These are phyloP conservation scores for Eilema caniola DNA, from an alignment of 2,888 invertebrate genomes.

Conservation along the genomic window DNA sequence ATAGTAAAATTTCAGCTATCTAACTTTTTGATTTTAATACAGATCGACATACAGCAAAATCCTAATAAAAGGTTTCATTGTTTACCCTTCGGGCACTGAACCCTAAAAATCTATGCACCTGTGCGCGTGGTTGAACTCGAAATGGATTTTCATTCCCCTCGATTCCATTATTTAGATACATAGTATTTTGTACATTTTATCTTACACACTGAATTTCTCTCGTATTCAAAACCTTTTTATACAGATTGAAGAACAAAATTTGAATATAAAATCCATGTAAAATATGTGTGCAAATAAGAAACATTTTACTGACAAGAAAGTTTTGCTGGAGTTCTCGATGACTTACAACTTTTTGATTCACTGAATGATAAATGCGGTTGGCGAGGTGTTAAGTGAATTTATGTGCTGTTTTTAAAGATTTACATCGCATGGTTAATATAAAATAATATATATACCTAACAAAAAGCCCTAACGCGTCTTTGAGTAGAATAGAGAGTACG, in stretches of 20 bases:
- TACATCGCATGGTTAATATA: slow-evolving; percentile 28
- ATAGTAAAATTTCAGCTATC: too few species aligned
- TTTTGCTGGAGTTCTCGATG: slow-evolving; percentile 50
- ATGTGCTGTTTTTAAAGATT: slow-evolving; percentile 35
- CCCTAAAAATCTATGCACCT: not conserved
- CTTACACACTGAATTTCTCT: slow-evolving; percentile 30
- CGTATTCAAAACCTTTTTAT: slow-evolving; percentile 36
- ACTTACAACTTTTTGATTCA: slow-evolving; percentile 49
- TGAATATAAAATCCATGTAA: slow-evolving; percentile 59
- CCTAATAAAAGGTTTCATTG: not conserved
- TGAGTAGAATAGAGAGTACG: too few species aligned
- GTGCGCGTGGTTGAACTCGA: not conserved
- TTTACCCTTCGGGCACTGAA: not conserved
- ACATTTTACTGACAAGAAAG: slow-evolving; percentile 46
- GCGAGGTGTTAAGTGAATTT: slow-evolving; percentile 39
- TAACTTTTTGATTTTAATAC: too few species aligned
- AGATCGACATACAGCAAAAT: not conserved
- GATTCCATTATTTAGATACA: not conserved
- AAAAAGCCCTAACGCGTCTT: too few species aligned
- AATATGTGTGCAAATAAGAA: slow-evolving; percentile 59
- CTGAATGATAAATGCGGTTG: slow-evolving; percentile 30
- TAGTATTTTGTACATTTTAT: slow-evolving; percentile 23
- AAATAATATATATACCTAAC: not conserved
- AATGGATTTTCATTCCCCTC: not conserved
- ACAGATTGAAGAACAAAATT: slow-evolving; percentile 36